Percentiles rank a stretch among this genome's conserved stretches.
Conservation (phyloP, 2,888 invertebrate genomes). For the Venustoraphidia nigricollis region DNA sequence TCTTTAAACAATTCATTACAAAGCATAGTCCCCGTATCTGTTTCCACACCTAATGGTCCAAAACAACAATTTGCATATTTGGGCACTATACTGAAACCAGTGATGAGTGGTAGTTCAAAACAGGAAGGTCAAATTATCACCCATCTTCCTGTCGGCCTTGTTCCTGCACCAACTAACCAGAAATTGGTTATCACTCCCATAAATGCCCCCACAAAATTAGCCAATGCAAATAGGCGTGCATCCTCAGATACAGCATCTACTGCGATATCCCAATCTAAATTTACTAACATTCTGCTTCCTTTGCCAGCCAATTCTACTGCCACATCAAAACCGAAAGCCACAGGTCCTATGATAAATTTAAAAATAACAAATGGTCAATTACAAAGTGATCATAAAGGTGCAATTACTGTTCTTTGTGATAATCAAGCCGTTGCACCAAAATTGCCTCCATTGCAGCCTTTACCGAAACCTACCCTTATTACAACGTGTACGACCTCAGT, state of each 20-base stretch:
- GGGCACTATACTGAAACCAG: conserved; percentile 24
- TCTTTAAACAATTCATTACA: conserved; percentile 8
- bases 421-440: conserved; percentile 19
- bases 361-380: conserved; percentile 52
- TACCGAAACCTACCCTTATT: conserved; percentile 14
- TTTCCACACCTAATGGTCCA: conserved; percentile 8
- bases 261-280: conserved; percentile 26
- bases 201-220: conserved; percentile 13
- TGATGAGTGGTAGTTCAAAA: conserved; percentile 8
- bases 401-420: conserved; percentile 43
- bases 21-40: conserved; percentile 11
- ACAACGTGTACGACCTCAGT: conserved; percentile 11
- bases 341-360: conserved; percentile 42
- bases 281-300: conserved; percentile 37
- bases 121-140: conserved; percentile 12
- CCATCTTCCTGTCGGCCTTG: conserved; percentile 9
- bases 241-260: conserved; percentile 1
- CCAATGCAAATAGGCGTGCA: not conserved
- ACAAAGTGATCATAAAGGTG: conserved; percentile 41
- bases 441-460: conserved; percentile 31
- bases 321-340: conserved; percentile 17
- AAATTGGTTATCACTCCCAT: conserved; percentile 41
- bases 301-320: conserved; percentile 40
- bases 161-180: conserved; percentile 24
- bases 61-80: conserved; percentile 26